Evolutionary conservation across 2,888 invertebrate genomes (phyloP).

Genomic region (Lasioglossum marginatum): DNA sequence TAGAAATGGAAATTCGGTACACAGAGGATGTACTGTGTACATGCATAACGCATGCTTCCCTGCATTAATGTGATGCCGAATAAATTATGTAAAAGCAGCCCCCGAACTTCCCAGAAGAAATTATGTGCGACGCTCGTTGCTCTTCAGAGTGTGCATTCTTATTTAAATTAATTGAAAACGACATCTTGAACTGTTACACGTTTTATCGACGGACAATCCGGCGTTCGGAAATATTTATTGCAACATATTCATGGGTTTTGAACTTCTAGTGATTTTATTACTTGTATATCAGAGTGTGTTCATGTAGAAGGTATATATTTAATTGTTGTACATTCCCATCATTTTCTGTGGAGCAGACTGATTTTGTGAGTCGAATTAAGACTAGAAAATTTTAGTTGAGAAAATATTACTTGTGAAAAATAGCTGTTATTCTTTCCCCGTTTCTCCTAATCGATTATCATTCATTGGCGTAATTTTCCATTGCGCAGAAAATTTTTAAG

Average conservation of each 20-base stretch:
- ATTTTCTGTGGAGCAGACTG: background rate
- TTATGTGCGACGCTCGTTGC: background rate
- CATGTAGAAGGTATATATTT: background rate
- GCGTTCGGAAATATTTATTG: background rate
- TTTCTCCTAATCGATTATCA: too few relatives aligned
- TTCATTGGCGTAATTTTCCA: background rate
- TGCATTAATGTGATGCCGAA: conserved; percentile 1
- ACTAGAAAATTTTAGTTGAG: too few relatives aligned
- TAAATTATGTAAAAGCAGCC: conserved; percentile 31
- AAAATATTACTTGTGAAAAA: too few relatives aligned
- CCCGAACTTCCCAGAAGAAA: background rate
- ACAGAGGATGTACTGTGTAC: conserved; percentile 34
- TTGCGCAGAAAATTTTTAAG: background rate
- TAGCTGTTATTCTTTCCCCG: too few relatives aligned
- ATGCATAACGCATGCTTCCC: conserved; percentile 43
- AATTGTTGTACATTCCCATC: background rate
- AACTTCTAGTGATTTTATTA: background rate
- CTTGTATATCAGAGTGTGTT: background rate
- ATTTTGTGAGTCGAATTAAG: too few relatives aligned
- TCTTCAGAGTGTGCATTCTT: background rate
- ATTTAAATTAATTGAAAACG: conserved; percentile 11
- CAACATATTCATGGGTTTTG: background rate
- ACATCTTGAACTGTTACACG: background rate
- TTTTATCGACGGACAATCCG: background rate
- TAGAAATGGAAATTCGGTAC: conserved; percentile 53